Conservation (phyloP, 1,140 invertebrate species). For the Melipona quadrifasciata region DNA sequence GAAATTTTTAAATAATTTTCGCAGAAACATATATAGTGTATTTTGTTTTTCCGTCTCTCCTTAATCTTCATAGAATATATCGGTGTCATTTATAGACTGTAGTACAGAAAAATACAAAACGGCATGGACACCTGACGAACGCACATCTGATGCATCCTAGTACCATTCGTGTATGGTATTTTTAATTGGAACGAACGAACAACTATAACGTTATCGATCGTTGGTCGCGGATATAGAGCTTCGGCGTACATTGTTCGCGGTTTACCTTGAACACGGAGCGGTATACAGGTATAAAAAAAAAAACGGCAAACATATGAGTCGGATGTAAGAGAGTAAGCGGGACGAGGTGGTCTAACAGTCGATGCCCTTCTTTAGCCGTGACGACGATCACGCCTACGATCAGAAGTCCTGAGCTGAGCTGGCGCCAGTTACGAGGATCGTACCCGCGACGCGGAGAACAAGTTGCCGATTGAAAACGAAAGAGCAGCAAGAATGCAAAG, state of each 20-base stretch:
- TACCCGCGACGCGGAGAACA: constrained; percentile 58
- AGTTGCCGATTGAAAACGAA: constrained; percentile 74
- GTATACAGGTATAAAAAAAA: constrained; percentile 12
- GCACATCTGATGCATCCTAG: background rate
- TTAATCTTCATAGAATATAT: background rate
- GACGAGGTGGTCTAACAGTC: constrained; percentile 12
- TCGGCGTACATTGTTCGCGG: background rate
- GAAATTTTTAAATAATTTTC: background rate
- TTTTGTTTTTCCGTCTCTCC: too few relatives aligned
- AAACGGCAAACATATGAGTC: background rate
- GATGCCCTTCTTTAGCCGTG: constrained; percentile 49
- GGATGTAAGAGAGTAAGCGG: constrained; percentile 2
- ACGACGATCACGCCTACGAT: constrained; percentile 60
- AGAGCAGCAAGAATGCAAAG: constrained; percentile 74
- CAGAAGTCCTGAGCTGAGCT: constrained; percentile 20
- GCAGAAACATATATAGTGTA: background rate
- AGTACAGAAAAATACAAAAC: background rate
- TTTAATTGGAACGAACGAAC: background rate
- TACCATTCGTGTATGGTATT: background rate
- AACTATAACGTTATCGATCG: constrained; percentile 5
- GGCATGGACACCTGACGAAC: background rate
- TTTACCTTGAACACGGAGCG: constrained; percentile 32
- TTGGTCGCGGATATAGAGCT: background rate
- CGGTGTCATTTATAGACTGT: background rate
- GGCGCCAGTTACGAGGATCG: constrained; percentile 65